These are phyloP conservation scores for Natator depressus DNA, from an alignment of 2,113 vertebrate species.

Conservation along the genomic window DNA sequence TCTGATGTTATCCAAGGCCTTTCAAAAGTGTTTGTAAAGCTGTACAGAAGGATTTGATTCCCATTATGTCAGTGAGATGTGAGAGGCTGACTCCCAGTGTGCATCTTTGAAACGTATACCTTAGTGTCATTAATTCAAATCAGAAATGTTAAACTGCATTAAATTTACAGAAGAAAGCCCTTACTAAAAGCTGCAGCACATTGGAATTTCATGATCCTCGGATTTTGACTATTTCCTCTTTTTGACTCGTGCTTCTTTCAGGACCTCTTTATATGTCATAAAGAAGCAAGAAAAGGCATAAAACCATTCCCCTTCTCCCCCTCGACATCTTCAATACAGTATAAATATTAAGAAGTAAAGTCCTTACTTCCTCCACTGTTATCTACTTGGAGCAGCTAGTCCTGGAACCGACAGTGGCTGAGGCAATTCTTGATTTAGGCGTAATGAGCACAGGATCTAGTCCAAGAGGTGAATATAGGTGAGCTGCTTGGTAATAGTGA, in stretches of 20 bases:
- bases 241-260: rapidly evolving
- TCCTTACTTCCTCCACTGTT: background rate
- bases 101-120: background rate
- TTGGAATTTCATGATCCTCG: background rate
- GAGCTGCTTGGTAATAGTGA: background rate
- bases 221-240: background rate
- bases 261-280: background rate
- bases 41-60: conserved; percentile 26
- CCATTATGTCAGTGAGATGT: conserved; percentile 10
- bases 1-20: conserved; percentile 38
- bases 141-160: background rate
- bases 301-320: background rate
- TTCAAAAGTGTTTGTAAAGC: conserved; percentile 30
- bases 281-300: background rate
- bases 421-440: background rate
- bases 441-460: background rate
- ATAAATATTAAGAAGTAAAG: background rate
- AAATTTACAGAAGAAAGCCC: background rate
- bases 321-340: background rate
- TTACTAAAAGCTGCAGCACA: background rate
- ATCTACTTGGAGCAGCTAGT: background rate
- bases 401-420: background rate
- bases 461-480: background rate
- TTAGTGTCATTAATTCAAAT: background rate
- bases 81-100: conserved; percentile 1